Percentiles rank a stretch among this genome's conserved stretches.
phyloP scores from a whole-genome alignment of 2,888 invertebrate species.

The Oxystoma pomonae region DNA sequence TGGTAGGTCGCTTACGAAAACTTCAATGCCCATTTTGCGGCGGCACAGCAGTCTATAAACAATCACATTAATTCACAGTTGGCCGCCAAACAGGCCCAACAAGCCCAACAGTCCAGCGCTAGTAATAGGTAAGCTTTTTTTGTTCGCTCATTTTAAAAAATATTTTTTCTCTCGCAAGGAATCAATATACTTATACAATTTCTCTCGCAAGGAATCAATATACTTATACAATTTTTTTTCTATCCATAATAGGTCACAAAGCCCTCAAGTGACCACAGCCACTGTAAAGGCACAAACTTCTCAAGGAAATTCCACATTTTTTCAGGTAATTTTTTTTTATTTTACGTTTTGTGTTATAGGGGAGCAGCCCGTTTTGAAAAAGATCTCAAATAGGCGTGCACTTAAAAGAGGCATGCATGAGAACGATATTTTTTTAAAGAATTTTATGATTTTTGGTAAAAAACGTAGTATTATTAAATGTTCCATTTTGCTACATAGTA shows the following conservation, averaged over 20 bases:
- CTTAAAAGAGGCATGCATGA: no score
- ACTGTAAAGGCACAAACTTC: constrained; percentile 31
- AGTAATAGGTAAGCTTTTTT: constrained; percentile 24
- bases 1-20: constrained; percentile 56
- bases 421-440: no score
- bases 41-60: constrained; percentile 54
- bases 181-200: no score
- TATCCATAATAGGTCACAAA: constrained; percentile 47
- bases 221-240: neutral
- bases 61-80: constrained; percentile 65
- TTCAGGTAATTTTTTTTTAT: constrained; percentile 49
- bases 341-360: neutral
- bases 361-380: no score
- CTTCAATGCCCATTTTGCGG: constrained; percentile 67
- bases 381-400: no score
- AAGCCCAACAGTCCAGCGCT: no score
- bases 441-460: no score
- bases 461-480: no score
- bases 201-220: no score
- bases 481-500: no score
- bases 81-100: constrained; percentile 33
- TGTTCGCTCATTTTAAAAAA: no score
- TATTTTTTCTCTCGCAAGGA: no score
- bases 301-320: constrained; percentile 54
- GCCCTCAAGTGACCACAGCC: constrained; percentile 46